phyloP scores from a whole-genome alignment of 2,113 vertebrate species.

The rabbit (Oryctolagus cuniculus) region DNA sequence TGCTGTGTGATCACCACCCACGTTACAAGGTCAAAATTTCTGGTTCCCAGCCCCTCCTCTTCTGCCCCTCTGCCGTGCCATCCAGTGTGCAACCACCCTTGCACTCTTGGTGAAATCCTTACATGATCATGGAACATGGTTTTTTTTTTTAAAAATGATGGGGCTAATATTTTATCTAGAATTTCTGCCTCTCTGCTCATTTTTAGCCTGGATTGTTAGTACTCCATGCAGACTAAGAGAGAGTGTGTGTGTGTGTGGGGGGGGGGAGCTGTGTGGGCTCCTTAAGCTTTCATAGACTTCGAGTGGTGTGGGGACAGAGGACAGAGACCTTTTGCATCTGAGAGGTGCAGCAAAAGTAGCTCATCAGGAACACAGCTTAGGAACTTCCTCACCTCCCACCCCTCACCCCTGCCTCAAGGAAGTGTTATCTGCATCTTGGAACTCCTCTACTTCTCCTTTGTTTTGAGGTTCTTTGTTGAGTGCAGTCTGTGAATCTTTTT shows the following conservation, averaged over 20 bases:
- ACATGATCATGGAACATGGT: not conserved
- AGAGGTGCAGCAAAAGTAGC: not conserved
- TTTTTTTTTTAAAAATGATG: not conserved
- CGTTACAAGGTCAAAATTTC: not conserved
- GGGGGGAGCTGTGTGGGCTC: not conserved
- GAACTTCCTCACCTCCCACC: too few relatives aligned
- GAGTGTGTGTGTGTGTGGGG: not conserved
- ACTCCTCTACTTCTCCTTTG: not conserved
- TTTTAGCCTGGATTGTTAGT: not conserved
- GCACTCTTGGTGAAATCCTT: not conserved
- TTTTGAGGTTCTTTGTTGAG: not conserved
- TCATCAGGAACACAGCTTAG: not conserved
- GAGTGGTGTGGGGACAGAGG: not conserved
- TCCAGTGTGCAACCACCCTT: not conserved
- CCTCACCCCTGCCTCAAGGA: not conserved
- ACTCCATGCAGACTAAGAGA: not conserved
- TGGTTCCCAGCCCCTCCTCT: too few relatives aligned
- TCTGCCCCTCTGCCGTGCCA: not conserved
- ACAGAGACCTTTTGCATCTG: not conserved
- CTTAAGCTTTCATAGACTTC: not conserved
- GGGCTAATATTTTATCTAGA: constrained; percentile 22
- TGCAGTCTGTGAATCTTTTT: not conserved
- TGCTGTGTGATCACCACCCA: not conserved
- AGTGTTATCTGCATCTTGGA: not conserved
- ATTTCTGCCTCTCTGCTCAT: not conserved